A percentile compares a stretch with the other conserved stretches of the same genome.
phyloP scores from a whole-genome alignment of 2,888 invertebrate genomes.

The Andrena bucephala region DNA sequence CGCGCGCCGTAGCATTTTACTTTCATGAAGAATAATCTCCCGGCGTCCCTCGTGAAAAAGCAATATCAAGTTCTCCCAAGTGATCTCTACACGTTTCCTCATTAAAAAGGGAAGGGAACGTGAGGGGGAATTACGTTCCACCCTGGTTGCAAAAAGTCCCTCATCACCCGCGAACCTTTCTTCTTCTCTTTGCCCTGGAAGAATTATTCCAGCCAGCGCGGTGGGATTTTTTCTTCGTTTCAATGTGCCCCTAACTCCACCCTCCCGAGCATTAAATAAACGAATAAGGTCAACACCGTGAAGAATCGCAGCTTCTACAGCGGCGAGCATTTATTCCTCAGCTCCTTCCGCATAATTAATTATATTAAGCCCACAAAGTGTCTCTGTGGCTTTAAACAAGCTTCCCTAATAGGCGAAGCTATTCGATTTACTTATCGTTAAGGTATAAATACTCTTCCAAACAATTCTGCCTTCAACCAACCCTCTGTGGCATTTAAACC shows the following conservation, averaged over 20 bases:
- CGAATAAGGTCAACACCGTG: background rate
- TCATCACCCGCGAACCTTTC: no score
- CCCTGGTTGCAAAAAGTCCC: background rate
- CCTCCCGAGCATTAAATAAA: background rate
- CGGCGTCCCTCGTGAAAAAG: background rate
- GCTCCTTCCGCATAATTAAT: background rate
- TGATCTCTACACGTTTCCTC: background rate
- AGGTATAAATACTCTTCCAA: background rate
- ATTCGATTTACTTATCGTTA: background rate
- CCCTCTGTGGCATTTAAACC: background rate
- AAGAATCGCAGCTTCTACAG: background rate
- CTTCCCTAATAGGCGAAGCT: background rate
- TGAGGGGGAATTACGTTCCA: background rate
- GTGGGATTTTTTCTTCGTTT: no score
- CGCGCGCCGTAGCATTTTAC: background rate
- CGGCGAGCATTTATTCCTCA: background rate
- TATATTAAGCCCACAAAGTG: background rate
- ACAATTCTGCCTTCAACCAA: background rate
- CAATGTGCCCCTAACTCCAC: no score
- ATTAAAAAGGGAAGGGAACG: background rate
- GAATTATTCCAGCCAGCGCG: background rate
- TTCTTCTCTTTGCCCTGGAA: background rate
- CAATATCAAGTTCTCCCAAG: background rate
- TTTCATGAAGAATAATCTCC: conserved; percentile 10
- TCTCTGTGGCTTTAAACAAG: background rate